Conservation (phyloP, 1,140 invertebrate species). For the Sminthurinus signatus region DNA sequence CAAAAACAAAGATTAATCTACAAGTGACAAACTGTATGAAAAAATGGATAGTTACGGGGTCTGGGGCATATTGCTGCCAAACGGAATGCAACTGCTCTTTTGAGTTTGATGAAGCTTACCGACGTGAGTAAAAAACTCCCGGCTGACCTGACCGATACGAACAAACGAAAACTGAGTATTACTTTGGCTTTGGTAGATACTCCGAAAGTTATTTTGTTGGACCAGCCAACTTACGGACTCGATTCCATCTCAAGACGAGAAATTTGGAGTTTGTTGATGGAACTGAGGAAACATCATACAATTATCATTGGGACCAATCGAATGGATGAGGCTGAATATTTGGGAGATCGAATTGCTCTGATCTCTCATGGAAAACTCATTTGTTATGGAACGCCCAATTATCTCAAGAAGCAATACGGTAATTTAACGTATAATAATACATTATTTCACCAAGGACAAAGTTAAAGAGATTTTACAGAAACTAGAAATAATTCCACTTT, state of each 20-base stretch:
- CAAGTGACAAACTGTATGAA: no score
- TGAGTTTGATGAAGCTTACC: constrained; percentile 17
- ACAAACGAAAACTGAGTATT: constrained; percentile 19
- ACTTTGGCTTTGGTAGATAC: constrained; percentile 24
- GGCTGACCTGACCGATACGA: constrained; percentile 11
- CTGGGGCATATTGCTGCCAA: constrained; percentile 5
- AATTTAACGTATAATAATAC: no score
- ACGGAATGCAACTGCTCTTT: neutral
- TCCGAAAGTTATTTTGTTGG: constrained; percentile 26
- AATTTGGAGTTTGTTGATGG: constrained; percentile 23
- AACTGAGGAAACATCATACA: constrained; percentile 22
- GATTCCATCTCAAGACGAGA: constrained; percentile 23
- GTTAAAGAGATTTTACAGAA: no score
- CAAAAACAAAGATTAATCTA: no score
- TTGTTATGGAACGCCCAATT: constrained; percentile 25
- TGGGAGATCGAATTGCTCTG: constrained; percentile 30
- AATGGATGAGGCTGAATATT: constrained; percentile 37
- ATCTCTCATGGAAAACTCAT: constrained; percentile 31
- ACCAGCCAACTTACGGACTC: constrained; percentile 20
- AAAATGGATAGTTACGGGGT: constrained; percentile 29
- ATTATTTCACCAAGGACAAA: no score
- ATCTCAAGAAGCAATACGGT: constrained; percentile 28
- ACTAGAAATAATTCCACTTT: no score
- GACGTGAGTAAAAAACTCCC: constrained; percentile 9
- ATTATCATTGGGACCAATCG: constrained; percentile 29